Evolutionary conservation across 2,888 invertebrate species (phyloP), one percentile per base, ranked within the genome.

Genomic region (Caenorhabditis drosophilae): DNA sequence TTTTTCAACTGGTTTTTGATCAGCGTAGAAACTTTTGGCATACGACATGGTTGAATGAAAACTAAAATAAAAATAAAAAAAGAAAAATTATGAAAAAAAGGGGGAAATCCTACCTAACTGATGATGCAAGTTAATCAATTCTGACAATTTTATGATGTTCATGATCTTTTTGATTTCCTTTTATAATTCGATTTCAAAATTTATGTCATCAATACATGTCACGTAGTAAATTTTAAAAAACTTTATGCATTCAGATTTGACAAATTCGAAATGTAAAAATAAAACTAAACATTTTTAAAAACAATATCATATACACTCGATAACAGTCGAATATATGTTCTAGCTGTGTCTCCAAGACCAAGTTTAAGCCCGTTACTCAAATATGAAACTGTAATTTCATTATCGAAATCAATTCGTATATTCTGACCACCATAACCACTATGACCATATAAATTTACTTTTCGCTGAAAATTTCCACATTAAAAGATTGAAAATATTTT

Each of bases 361-460:
- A 75, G 74, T 60, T 78, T 78, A 40, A 80, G 55, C 26, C 78
- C 77, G 60, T 84, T 85, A 18, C 85, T 84, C 26, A 85, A 70
- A 70, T 85, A 85, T 18, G 84, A 84, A 62, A 84, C 82, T 9
- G 84, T 82, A 7, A 85, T 73, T 38, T 80, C 75, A 64, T 84
- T 78, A 27, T 83, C 71, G n/a, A 78, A 70, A 67, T 85, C 85
- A 12, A 80, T 76, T 16, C 82, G 79, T 3, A 79, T 82, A 68
- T 84, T 84, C 70, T 85, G 85, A 1, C 85, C 85, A 3, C 85
- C 85, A 58, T 83, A 83, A 0, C 85, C 85, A 16, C 84, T 79
- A 66, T 85, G 84, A 4, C 86, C 86, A 56, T 80, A 62, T 6
- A 77, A 55, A 11, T 59, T 54, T 7, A 58, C 50, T 6, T 20